A percentile compares a stretch with the other conserved stretches of the same genome.
phyloP scores from a whole-genome alignment of 1,140 invertebrate genomes.

The Sycobia sp. region DNA sequence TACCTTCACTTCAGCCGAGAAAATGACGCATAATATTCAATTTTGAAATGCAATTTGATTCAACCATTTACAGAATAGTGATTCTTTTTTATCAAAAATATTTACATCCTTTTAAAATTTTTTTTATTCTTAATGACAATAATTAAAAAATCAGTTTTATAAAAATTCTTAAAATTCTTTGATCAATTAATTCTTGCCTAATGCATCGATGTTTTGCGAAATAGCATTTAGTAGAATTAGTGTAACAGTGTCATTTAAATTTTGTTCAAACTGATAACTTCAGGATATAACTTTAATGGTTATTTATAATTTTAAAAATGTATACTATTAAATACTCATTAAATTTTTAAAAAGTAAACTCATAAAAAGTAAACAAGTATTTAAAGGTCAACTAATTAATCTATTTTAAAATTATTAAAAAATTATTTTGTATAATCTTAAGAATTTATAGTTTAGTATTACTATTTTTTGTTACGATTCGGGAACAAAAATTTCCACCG shows the following conservation, averaged over 20 bases:
- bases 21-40: not conserved
- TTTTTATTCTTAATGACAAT: constrained; percentile 5
- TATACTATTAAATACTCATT: constrained; percentile 1
- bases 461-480: constrained; percentile 62
- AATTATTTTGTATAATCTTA: no score
- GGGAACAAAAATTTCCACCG: constrained; percentile 68
- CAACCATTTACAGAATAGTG: constrained; percentile 18
- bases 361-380: not conserved
- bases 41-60: constrained; percentile 12
- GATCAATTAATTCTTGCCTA: constrained; percentile 21
- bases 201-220: constrained; percentile 29
- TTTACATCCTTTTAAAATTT: constrained; percentile 17
- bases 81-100: constrained; percentile 30
- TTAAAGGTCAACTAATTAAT: constrained; percentile 4
- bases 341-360: not conserved
- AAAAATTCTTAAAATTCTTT: constrained; percentile 17
- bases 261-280: constrained; percentile 17
- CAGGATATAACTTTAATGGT: not conserved
- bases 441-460: not conserved
- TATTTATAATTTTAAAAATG: constrained; percentile 3
- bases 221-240: constrained; percentile 18
- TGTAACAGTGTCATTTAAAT: constrained; percentile 10
- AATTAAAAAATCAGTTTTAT: constrained; percentile 13
- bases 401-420: no score
- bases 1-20: constrained; percentile 7